phyloP scores from a whole-genome alignment of 2,888 invertebrate species.

The Phyllotreta cruciferae region DNA sequence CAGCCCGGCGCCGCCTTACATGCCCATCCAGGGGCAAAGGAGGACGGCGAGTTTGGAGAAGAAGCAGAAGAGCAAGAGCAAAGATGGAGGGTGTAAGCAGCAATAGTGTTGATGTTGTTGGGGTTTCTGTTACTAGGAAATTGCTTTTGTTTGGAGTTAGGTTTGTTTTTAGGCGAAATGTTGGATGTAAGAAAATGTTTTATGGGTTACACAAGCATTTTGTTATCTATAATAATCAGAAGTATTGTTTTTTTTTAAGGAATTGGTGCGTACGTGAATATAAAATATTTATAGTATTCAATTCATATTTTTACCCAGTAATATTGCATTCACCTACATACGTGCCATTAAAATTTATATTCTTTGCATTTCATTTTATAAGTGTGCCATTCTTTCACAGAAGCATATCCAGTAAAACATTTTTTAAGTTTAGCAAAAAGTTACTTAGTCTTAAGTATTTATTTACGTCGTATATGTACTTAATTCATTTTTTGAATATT shows the following conservation, averaged over 20 bases:
- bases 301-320: too few species aligned
- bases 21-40: slow-evolving; percentile 80
- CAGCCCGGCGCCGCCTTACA: slow-evolving; percentile 71
- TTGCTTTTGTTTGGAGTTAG: not conserved
- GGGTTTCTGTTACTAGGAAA: not conserved
- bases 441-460: slow-evolving; percentile 3
- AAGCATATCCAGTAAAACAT: slow-evolving; percentile 12
- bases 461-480: not conserved
- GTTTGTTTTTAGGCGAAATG: not conserved
- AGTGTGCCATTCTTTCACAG: slow-evolving; percentile 8
- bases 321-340: slow-evolving; percentile 1
- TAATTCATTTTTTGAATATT: not conserved
- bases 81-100: slow-evolving; percentile 57
- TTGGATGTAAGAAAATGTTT: not conserved
- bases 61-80: slow-evolving; percentile 60
- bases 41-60: slow-evolving; percentile 70
- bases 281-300: too few species aligned
- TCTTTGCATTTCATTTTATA: not conserved
- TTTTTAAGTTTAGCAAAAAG: not conserved
- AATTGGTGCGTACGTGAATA: too few species aligned
- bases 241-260: too few species aligned
- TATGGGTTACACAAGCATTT: not conserved
- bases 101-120: slow-evolving; percentile 45
- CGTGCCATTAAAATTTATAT: slow-evolving; percentile 6
- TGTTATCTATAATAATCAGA: too few species aligned